Percentiles rank a stretch among this genome's conserved stretches.
phyloP scores from a whole-genome alignment of 2,888 invertebrate genomes.

The Fabriciana adippe region DNA sequence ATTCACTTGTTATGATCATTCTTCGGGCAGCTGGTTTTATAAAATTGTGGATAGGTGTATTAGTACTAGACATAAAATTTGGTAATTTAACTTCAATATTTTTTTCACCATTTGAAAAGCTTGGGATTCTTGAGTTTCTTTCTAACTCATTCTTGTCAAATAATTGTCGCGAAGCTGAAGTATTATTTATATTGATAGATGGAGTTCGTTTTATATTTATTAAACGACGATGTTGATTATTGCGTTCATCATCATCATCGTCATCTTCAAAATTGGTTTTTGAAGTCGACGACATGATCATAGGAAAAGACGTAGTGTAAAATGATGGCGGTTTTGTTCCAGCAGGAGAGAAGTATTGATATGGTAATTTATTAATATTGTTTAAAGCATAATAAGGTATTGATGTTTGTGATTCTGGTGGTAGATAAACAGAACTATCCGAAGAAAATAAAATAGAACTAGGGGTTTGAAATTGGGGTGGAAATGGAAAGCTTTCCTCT shows the following conservation, averaged over 20 bases:
- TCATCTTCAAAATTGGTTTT: slow-evolving; percentile 42
- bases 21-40: slow-evolving; percentile 55
- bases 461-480: slow-evolving; percentile 62
- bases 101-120: slow-evolving; percentile 58
- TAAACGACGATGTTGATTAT: slow-evolving; percentile 11
- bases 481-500: slow-evolving; percentile 64
- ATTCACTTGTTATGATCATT: slow-evolving; percentile 63
- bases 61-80: slow-evolving; percentile 44
- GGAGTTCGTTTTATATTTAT: slow-evolving; percentile 14
- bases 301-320: slow-evolving; percentile 60
- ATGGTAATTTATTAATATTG: slow-evolving; percentile 62
- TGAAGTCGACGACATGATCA: slow-evolving; percentile 54
- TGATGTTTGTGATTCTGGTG: slow-evolving; percentile 67
- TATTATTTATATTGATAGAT: slow-evolving; percentile 18
- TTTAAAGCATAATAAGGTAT: slow-evolving; percentile 68
- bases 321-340: slow-evolving; percentile 62
- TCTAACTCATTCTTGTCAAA: slow-evolving; percentile 56
- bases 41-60: background rate
- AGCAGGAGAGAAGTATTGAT: slow-evolving; percentile 65
- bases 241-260: slow-evolving; percentile 49
- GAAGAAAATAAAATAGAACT: slow-evolving; percentile 56
- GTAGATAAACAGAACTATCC: slow-evolving; percentile 67
- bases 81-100: slow-evolving; percentile 40
- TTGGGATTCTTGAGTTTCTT: slow-evolving; percentile 48
- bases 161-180: slow-evolving; percentile 22